Conservation (phyloP, 2,888 invertebrate species). For the Oscheius sp. region DNA sequence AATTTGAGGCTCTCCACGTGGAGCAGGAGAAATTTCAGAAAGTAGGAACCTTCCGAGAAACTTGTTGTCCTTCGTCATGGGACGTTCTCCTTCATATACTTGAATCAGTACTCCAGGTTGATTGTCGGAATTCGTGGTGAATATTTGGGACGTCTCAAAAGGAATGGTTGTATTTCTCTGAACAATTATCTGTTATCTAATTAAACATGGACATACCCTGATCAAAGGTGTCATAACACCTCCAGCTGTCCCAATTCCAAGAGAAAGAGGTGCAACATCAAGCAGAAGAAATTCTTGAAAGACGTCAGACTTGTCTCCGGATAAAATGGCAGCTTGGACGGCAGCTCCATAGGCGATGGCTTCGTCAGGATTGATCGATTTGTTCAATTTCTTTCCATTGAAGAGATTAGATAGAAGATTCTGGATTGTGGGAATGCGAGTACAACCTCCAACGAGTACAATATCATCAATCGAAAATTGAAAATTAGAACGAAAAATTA, state of each 20-base stretch:
- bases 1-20: conserved; percentile 85
- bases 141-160: neutral
- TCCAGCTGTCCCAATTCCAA: conserved; percentile 89
- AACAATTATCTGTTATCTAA: neutral
- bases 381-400: conserved; percentile 94
- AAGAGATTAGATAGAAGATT: conserved; percentile 86
- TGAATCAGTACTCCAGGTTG: conserved; percentile 72
- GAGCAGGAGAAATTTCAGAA: conserved; percentile 91
- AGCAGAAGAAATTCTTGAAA: conserved; percentile 89
- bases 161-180: conserved; percentile 63
- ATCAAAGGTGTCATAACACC: conserved; percentile 95
- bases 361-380: conserved; percentile 93
- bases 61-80: conserved; percentile 89
- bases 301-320: conserved; percentile 78
- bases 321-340: conserved; percentile 74
- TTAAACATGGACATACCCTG: no score
- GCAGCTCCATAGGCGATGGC: conserved; percentile 92
- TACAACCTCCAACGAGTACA: conserved; percentile 87
- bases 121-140: conserved; percentile 74
- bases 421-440: conserved; percentile 96
- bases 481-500: conserved; percentile 71
- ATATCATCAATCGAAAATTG: conserved; percentile 75
- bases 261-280: conserved; percentile 89
- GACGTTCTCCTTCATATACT: conserved; percentile 74
- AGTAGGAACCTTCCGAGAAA: conserved; percentile 94